phyloP scores from a whole-genome alignment of 92 coral and sea anemone genomes.

The Palythoa grandiflora region DNA sequence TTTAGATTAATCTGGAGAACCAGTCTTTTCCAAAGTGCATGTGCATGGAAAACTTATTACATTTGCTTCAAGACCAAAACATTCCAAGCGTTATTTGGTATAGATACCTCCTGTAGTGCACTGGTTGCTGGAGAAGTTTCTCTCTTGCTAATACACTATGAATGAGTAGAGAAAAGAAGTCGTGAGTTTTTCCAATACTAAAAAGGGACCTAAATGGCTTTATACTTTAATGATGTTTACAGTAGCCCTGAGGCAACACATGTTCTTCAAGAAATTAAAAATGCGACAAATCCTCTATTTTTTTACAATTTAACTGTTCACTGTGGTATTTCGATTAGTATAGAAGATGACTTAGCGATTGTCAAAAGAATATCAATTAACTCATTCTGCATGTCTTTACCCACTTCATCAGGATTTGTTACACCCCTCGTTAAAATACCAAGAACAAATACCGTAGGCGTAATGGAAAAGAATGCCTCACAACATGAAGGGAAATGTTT shows the following conservation, averaged over 20 bases:
- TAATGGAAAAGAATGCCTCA: not conserved
- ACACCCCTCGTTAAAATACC: conserved; percentile 35
- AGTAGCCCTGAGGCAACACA: not conserved
- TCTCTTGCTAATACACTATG: not conserved
- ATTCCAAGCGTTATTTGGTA: conserved; percentile 2
- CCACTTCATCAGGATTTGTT: not conserved
- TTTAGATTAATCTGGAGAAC: conserved; percentile 18
- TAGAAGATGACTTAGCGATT: conserved; percentile 4
- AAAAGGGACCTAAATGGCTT: not conserved
- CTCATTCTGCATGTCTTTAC: not conserved
- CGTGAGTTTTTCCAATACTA: not conserved
- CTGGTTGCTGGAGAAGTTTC: not conserved
- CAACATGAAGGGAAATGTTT: conserved; percentile 7
- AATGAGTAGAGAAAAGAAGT: not conserved
- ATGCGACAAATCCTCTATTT: not conserved
- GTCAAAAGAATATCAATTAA: conserved; percentile 27
- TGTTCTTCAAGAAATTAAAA: not conserved
- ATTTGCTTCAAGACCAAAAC: conserved; percentile 1
- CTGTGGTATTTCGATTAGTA: conserved; percentile 36
- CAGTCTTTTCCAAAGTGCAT: not conserved
- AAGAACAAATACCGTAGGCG: not conserved
- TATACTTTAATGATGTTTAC: not conserved
- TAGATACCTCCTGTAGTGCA: conserved; percentile 20
- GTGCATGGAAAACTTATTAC: conserved; percentile 28
- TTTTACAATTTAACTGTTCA: not conserved